Percentiles rank a stretch among this genome's conserved stretches.
Evolutionary conservation across 2,113 vertebrate genomes (phyloP).

Genomic region (Castor canadensis): DNA sequence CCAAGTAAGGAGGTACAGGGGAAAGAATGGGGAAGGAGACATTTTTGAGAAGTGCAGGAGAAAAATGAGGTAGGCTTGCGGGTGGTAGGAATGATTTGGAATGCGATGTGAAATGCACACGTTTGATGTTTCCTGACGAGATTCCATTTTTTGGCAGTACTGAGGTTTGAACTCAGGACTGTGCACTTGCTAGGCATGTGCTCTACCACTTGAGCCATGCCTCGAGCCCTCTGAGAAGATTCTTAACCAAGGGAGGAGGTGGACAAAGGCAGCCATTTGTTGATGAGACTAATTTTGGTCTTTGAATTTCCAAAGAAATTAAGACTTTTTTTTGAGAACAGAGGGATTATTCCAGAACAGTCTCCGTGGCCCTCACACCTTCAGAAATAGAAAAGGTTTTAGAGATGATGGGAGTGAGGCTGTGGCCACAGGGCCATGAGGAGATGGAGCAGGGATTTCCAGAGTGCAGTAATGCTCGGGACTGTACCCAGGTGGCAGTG

Average conservation of each 20-base stretch:
- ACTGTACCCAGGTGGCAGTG: not conserved
- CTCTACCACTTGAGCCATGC: no score
- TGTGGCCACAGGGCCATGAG: not conserved
- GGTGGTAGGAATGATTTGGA: no score
- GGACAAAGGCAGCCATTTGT: not conserved
- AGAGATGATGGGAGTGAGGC: not conserved
- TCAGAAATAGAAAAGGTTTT: not conserved
- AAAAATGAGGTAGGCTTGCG: no score
- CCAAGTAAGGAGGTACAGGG: no score
- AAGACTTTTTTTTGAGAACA: not conserved
- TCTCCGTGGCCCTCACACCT: not conserved
- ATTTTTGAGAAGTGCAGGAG: no score
- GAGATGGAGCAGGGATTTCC: not conserved
- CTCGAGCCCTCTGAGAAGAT: not conserved
- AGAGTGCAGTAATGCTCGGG: not conserved
- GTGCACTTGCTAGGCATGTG: no score
- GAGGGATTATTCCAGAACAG: not conserved
- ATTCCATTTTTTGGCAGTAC: no score
- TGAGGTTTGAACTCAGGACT: no score
- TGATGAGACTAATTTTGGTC: not conserved
- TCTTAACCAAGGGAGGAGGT: not conserved
- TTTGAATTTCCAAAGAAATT: not conserved
- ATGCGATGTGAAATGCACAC: no score
- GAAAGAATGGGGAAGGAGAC: no score
- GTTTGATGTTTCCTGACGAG: no score